Base-by-base conservation (phyloP, 2,797 vertebrate species). In the Acanthurus lineatus region DNA sequence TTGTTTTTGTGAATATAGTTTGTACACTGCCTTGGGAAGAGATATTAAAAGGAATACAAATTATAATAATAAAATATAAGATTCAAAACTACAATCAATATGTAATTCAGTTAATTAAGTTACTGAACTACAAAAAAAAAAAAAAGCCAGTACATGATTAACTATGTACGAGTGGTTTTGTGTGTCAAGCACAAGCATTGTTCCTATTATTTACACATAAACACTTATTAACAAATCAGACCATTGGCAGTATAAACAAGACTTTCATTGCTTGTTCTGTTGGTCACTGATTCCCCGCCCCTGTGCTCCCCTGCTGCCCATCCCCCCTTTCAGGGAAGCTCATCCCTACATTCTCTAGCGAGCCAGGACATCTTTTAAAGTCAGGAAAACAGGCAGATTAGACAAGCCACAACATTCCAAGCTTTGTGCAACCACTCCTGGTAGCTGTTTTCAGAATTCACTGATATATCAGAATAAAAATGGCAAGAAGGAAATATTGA, bases 311-410 rank as follows among this genome's bases (percentile, higher is more conserved):
- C 68, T 54, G 66, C 67, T 64, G 70, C 81, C 87, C 88, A 82
- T 73, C 92, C 83, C 82, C 59, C 84, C 80, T 63, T 35, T 68
- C 59, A 75, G 65, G 49, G 77, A 82, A 56, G 79, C 88, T 84
- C 90, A 87, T 90, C 86, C 81, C 85, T 73, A 70, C 76, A 90
- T 89, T 90, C 91, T 92, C 82, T 61, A 64, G 80, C 61, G 82
- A 89, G 92, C 86, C 83, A 49, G 82, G 90, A 82, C 88, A 88
- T 88, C 86, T 91, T 86, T 66, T 69, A 70, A 81, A 87, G 81
- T 81, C 79, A 38, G 76, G 61, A 74, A 81, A 86, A 83, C 58
- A 61, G 69, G 64, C 79, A 83, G 80, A 80, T 87, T 77, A 91
- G 64, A 88, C 72, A 69, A 84, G 69, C 70, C 57, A 49, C 51